These are phyloP conservation scores for Pica pica DNA, from an alignment of 2,113 vertebrate genomes.

Conservation along the genomic window DNA sequence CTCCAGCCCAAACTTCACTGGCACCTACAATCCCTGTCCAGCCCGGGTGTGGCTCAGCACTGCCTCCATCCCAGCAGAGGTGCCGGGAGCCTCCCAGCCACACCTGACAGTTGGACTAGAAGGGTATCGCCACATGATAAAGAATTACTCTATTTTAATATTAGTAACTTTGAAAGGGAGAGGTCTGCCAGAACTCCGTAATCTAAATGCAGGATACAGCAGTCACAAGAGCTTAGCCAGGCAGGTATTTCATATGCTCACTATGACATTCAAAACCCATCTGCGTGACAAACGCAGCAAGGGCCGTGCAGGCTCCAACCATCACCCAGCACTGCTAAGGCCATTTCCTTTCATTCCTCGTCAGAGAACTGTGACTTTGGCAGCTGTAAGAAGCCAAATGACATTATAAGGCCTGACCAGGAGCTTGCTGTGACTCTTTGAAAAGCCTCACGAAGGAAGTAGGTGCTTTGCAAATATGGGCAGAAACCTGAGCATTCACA, in stretches of 20 bases:
- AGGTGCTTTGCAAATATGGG: not conserved
- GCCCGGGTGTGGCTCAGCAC: not conserved
- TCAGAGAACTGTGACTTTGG: not conserved
- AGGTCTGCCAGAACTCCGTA: not conserved
- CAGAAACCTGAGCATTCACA: accelerated
- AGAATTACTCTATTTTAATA: not conserved
- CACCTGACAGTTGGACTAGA: not conserved
- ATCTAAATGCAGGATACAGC: not conserved
- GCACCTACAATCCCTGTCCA: accelerated
- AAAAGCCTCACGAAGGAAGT: not conserved
- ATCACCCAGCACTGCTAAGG: not conserved
- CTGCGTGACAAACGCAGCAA: not conserved
- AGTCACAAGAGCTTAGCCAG: not conserved
- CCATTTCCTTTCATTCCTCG: not conserved
- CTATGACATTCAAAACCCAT: not conserved
- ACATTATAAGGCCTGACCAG: not conserved
- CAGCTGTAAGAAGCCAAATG: not conserved
- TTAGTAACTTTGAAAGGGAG: not conserved
- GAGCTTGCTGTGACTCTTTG: not conserved
- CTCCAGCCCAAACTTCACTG: not conserved
- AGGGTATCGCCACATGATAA: not conserved
- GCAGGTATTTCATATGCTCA: not conserved
- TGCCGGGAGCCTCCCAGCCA: not conserved
- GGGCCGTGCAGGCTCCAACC: accelerated
- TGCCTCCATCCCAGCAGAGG: not conserved